Conservation (phyloP, 2,888 invertebrate genomes). For the Gasteruption jaculator region DNA sequence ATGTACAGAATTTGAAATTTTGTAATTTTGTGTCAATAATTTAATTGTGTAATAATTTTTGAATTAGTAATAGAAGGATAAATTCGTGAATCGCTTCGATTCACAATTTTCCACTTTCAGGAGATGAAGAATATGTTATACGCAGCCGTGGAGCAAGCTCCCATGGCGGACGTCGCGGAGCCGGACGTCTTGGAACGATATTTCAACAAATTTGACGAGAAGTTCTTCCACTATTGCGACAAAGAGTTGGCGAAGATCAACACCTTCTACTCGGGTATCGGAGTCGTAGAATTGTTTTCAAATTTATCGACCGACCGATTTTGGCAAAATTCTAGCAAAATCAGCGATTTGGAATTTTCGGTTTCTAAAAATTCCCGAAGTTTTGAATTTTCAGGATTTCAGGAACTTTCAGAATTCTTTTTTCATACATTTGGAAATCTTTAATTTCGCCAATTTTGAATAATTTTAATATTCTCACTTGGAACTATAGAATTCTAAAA, state of each 20-base stretch:
- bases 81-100: no score
- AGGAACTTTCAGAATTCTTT: not conserved
- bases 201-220: conserved; percentile 77
- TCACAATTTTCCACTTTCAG: conserved; percentile 49
- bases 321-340: no score
- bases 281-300: no score
- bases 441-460: conserved; percentile 4
- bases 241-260: conserved; percentile 84
- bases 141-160: conserved; percentile 71
- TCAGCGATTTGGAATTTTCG: no score
- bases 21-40: no score
- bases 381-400: no score
- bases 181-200: conserved; percentile 67
- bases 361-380: no score
- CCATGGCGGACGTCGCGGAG: conserved; percentile 70
- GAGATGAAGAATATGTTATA: conserved; percentile 83
- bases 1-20: conserved; percentile 1
- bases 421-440: not conserved
- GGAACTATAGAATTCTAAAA: no score
- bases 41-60: no score
- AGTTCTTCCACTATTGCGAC: conserved; percentile 80
- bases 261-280: conserved; percentile 77
- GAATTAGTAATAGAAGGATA: no score
- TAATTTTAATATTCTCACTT: conserved; percentile 1
- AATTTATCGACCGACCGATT: no score